Evolutionary conservation across 2,113 vertebrate genomes (phyloP), one percentile per base, ranked within the genome.

Genomic region (Pollachius pollachius): DNA sequence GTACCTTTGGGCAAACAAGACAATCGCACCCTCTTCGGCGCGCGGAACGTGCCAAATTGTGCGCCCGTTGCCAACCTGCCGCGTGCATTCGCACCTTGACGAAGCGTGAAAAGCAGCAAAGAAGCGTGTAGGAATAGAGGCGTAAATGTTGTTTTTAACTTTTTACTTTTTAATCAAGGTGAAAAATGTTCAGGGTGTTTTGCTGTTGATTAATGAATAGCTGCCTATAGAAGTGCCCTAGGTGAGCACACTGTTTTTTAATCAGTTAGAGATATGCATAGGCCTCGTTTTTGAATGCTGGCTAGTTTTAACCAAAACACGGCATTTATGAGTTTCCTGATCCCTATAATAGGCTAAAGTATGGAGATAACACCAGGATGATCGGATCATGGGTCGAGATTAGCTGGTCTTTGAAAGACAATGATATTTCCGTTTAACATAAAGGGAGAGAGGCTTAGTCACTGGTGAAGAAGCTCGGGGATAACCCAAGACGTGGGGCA

Each of bases 381-480:
- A 92, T 90, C 83, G 81, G 88, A 89, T 91, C 88, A 89, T 65
- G 59, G 85, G 75, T 77, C 59, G 80, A 81, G 88, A 89, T 90
- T 86, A 90, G 72, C 72, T 68, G 71, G 76, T 84, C 73, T 89
- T 87, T 85, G 73, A 84, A 66, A 75, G 65, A 63, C 75, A 69
- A 61, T 72, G 79, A 86, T 77, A 85, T 84, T 89, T 88, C 82
- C 87, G 84, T 75, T 89, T 84, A 15, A 79, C 85, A 86, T 85
- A 77, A 83, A 83, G 82, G 77, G 73, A 65, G 67, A 69, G 67
- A 23, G 72, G 64, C 21, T 81, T 69, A 76, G 71, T 64, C 64
- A 72, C 23, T 62, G 64, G 23, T 71, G 74, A 83, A 84, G 68
- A 63, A 15, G 75, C 54, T 5, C n/a, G 52, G 41, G 23, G 15